Percentiles rank a stretch among this genome's conserved stretches.
Conservation (phyloP, 2,797 vertebrate genomes). For the Podargus strigoides region DNA sequence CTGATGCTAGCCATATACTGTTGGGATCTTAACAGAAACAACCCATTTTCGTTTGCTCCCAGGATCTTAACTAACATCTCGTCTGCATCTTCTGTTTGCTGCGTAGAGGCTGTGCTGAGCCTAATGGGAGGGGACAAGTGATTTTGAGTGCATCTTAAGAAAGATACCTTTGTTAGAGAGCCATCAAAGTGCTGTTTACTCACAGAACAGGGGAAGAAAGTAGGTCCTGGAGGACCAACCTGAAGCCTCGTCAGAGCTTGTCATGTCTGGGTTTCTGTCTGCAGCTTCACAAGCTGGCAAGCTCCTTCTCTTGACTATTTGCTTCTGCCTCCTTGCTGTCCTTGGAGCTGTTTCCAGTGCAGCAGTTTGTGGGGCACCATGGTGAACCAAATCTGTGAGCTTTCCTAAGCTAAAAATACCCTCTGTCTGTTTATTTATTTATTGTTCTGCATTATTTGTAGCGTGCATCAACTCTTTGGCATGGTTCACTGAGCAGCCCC, state of each 20-base stretch:
- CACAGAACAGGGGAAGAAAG: neutral
- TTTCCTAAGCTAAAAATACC: neutral
- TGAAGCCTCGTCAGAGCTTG: neutral
- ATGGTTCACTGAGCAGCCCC: neutral
- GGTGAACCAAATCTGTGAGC: accelerated
- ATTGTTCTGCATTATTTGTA: neutral
- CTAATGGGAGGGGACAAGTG: neutral
- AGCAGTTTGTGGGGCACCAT: accelerated
- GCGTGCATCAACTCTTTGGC: neutral
- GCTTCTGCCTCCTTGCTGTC: neutral
- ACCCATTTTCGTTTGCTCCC: neutral
- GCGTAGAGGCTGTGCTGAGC: neutral
- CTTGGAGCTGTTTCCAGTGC: neutral
- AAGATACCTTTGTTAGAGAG: neutral
- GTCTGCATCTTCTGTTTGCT: neutral
- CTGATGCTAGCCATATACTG: neutral
- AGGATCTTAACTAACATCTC: neutral
- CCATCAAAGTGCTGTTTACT: neutral
- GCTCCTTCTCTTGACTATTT: neutral
- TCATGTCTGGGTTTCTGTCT: neutral
- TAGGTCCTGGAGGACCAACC: neutral
- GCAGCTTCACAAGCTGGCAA: neutral
- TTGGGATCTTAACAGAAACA: neutral
- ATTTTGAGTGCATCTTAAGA: neutral
- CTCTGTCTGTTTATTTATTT: neutral